These are phyloP conservation scores for Hemaris fuciformis DNA, from an alignment of 2,888 invertebrate species.

Conservation along the genomic window DNA sequence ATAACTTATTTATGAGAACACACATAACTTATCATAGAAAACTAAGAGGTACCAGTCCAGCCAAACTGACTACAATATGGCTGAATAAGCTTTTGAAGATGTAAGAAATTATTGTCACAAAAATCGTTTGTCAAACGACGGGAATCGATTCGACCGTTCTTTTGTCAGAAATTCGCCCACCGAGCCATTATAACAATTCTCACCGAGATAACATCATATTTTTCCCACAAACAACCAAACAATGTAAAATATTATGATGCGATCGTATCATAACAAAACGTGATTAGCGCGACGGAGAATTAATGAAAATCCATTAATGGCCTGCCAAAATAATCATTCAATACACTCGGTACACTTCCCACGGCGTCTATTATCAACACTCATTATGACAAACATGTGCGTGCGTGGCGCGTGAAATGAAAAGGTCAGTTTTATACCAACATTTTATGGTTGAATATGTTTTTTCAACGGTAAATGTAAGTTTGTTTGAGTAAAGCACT, in stretches of 20 bases:
- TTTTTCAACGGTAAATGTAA: conserved; percentile 33
- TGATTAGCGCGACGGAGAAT: conserved; percentile 38
- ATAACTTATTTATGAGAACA: no score
- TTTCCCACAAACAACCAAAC: conserved; percentile 1
- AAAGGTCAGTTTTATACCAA: background rate
- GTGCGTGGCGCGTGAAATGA: conserved; percentile 32
- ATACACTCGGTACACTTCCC: conserved; percentile 64
- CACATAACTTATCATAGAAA: no score
- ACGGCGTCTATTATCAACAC: conserved; percentile 56
- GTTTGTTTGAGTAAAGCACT: conserved; percentile 42
- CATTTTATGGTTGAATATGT: conserved; percentile 14
- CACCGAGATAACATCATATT: background rate
- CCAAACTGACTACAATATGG: no score
- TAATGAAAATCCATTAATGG: conserved; percentile 62
- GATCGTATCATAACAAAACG: conserved; percentile 4
- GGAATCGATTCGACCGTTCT: background rate
- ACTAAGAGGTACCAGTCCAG: no score
- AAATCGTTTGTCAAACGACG: background rate
- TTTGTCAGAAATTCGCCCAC: background rate
- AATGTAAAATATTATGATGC: background rate
- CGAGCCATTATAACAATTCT: background rate
- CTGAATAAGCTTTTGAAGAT: no score
- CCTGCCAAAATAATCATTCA: conserved; percentile 58
- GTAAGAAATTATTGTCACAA: no score
- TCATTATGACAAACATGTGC: conserved; percentile 38